Evolutionary conservation across 2,113 vertebrate genomes (phyloP).

Genomic region (Dinomys branickii): DNA sequence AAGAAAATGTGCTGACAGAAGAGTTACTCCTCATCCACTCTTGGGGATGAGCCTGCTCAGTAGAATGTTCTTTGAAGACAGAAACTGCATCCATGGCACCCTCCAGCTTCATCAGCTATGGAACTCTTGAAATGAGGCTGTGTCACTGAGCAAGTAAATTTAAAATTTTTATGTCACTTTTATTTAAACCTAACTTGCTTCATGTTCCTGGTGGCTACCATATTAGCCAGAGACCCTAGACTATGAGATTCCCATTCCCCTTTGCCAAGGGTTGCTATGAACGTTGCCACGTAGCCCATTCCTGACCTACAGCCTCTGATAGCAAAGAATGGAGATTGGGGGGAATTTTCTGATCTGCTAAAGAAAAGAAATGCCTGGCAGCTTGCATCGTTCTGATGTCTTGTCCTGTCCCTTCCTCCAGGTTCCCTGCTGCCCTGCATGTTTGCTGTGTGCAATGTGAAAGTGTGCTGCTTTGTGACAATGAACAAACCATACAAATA

Average conservation of each 20-base stretch:
- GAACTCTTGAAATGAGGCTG: neutral
- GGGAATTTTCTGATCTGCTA: neutral
- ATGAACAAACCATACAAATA: neutral
- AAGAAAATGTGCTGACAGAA: neutral
- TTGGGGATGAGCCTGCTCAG: neutral
- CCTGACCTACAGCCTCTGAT: neutral
- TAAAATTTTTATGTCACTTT: neutral
- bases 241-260: fast-evolving
- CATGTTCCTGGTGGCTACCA: neutral
- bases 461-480: neutral
- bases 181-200: neutral
- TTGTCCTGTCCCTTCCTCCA: too few relatives aligned
- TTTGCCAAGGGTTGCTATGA: neutral
- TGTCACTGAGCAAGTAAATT: neutral
- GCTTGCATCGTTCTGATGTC: neutral
- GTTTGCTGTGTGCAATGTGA: neutral
- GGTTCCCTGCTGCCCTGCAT: neutral
- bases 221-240: neutral
- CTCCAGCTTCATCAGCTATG: neutral
- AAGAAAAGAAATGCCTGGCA: neutral
- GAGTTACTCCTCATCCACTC: neutral
- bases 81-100: fast-evolving
- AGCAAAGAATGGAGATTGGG: neutral
- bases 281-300: fast-evolving
- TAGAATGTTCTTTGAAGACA: neutral